These are phyloP conservation scores for Anseranas semipalmata DNA, from an alignment of 2,113 vertebrate genomes.

Conservation along the genomic window DNA sequence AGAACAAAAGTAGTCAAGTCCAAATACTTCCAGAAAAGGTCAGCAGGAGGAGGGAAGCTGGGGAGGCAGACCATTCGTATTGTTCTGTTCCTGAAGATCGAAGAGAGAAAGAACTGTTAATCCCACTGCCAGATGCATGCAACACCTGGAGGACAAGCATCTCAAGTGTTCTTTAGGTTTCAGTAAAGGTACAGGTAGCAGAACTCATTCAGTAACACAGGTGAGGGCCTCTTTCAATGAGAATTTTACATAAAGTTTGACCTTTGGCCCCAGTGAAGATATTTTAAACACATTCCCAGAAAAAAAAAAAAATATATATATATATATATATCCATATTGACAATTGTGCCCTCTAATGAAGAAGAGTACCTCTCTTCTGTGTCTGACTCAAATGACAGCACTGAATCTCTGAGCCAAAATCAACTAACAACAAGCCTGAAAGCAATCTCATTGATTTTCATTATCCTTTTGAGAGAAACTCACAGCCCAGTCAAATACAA, in stretches of 20 bases:
- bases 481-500: rapidly evolving
- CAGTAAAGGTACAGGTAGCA: background rate
- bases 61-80: slow-evolving; percentile 79
- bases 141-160: background rate
- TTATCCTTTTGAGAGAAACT: background rate
- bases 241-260: background rate
- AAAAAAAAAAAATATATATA: background rate
- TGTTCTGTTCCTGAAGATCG: slow-evolving; percentile 70
- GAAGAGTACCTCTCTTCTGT: background rate
- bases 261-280: background rate
- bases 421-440: background rate
- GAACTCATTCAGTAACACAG: background rate
- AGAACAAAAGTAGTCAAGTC: slow-evolving; percentile 81
- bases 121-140: background rate
- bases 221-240: background rate
- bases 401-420: background rate
- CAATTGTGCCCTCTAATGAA: background rate
- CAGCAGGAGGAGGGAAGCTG: slow-evolving; percentile 79
- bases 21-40: slow-evolving; percentile 84
- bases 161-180: background rate
- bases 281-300: background rate
- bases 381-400: background rate
- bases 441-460: background rate
- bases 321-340: background rate
- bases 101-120: slow-evolving; percentile 16